Base-by-base conservation (phyloP, 2,113 vertebrate genomes). In the Syngnathus typhle region DNA sequence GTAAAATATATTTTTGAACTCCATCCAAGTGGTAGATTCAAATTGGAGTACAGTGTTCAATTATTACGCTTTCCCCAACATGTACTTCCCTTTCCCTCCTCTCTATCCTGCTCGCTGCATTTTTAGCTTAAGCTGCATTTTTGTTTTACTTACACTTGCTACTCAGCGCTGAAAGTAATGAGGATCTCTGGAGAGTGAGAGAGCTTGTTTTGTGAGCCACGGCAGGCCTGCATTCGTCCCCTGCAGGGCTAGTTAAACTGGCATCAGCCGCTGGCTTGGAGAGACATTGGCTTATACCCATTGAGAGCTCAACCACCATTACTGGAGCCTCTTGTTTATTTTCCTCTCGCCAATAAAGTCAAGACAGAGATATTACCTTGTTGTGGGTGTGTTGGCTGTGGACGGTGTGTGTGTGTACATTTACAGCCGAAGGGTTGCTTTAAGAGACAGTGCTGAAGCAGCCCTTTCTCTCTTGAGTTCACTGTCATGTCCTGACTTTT, bases 71-170 rank as follows among this genome's bases (percentile, higher is more conserved):
- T 79, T 82, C 77, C 75, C 76, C 76, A 76, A 74, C 75, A 81
- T 76, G 77, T 82, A 83, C 84, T 85, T 85, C 83, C 67, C 69
- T 70, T 73, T 69, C 71, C 72, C 82, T 70, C 72, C 71, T 68
- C 74, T 69, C 46, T 71, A 71, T 75, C 75, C 58, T 16, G 23
- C 78, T 79, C 21, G 46, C 74, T 80, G 60, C 79, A 75, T 87
- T 80, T 85, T 89, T 86, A 86, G 88, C 90, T 88, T 90, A 85
- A 90, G 82, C 87, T 91, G 89, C 90, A 91, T 76, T 90, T 91
- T 90, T 89, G 74, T 82, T 84, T 87, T 88, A 88, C 87, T 88
- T 90, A 88, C 88, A 88, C 75, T 89, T 84, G 81, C 81, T 88
- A 79, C 87, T 88, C 86, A 83, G 85, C 71, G 82, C 65, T 76